Base-by-base conservation (phyloP, 2,888 invertebrate species). In the Cheilosia impressa region DNA sequence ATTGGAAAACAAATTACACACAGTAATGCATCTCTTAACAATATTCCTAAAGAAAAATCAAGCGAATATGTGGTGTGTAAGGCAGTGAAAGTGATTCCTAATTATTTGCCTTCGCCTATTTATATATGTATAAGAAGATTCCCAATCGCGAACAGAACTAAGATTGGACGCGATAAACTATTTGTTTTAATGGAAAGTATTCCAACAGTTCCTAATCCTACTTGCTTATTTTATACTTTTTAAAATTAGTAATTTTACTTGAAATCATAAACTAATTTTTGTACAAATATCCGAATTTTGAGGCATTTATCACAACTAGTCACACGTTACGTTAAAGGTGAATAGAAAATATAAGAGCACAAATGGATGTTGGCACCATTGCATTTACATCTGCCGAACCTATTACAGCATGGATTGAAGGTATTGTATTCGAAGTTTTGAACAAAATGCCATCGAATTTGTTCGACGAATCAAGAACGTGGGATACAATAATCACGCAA, bases 401-500 rank as follows among this genome's bases (percentile, higher is more conserved):
- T 9, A 52, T 71, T 41, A 34, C 1, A 2, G 5, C 38, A 9
- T 84, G 84, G 84, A 43, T 75, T 17, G 22, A 65, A 47, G 66
- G 80, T 27, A 19, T 84, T 2, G 38, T 84, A 52, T 27, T 34
- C 10, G 47, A 53, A 31, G 6, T 80, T 2, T 2, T 84, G 2
- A 43, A 58, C 1, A 60, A 75, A 24, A 34, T 80, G 3, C 80
- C 84, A 10, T 17, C 43, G 2, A 45, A 60, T 27, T 19, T 84
- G 13, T 84, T 85, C 45, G 66, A 22, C 31, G 76, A 57, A 13
- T 15, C 31, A 27, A 34, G 2, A 15, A 60, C 63, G 0, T 84
- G 75, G 75, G 43, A 58, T 15, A 45, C 58, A 38, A n/a, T 81
- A 4, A 71, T 88, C 45, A 76, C 75, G 1, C 63, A 68, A 52